These are phyloP conservation scores for Hetaerina americana DNA, from an alignment of 1,140 invertebrate species.

Conservation along the genomic window DNA sequence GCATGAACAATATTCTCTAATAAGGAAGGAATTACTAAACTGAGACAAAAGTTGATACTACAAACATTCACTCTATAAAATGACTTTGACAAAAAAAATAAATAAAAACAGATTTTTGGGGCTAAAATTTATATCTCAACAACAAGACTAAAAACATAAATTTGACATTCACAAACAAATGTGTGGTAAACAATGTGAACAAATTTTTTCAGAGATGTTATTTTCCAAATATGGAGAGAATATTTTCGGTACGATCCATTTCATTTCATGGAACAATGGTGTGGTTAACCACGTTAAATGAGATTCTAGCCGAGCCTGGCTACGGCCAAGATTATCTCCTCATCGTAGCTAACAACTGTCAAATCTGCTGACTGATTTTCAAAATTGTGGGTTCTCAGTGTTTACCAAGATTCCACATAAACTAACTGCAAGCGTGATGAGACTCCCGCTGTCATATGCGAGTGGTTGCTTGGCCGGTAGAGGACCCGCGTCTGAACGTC, in stretches of 20 bases:
- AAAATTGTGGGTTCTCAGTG: slow-evolving; percentile 11
- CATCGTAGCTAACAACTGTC: background rate
- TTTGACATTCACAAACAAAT: background rate
- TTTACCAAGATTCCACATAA: slow-evolving; percentile 14
- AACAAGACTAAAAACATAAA: slow-evolving; percentile 1
- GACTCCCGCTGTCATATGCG: background rate
- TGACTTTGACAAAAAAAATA: background rate
- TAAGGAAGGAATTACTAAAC: background rate
- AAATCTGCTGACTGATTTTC: background rate
- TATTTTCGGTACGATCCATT: background rate
- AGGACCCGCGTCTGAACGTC: slow-evolving; percentile 51
- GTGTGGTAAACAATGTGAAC: background rate
- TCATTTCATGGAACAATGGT: background rate
- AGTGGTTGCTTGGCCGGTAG: slow-evolving; percentile 55
- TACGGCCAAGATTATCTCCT: background rate
- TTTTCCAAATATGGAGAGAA: background rate
- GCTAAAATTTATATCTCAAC: background rate
- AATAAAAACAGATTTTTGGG: background rate
- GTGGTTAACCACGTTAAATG: background rate
- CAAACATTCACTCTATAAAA: background rate
- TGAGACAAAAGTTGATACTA: background rate
- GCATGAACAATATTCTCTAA: background rate
- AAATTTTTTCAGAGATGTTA: background rate
- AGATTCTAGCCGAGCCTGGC: background rate
- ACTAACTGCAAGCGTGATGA: slow-evolving; percentile 12